Evolutionary conservation across 1,140 invertebrate genomes (phyloP).

Genomic region (Monochamus saltuarius): DNA sequence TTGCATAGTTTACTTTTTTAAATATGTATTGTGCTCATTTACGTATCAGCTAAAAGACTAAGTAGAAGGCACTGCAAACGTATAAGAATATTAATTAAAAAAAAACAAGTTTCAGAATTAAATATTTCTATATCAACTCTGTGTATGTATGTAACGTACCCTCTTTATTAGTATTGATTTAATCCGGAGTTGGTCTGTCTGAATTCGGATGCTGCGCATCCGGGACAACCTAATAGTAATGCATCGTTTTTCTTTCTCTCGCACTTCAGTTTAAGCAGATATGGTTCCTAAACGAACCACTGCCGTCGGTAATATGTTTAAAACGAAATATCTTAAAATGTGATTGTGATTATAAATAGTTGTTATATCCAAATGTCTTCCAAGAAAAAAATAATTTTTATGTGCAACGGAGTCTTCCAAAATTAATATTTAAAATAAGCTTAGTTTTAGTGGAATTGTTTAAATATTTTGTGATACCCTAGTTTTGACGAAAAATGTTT

Average conservation of each 20-base stretch:
- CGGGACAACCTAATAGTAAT: too few relatives aligned
- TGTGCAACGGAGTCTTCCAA: conserved; percentile 43
- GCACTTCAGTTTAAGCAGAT: not conserved
- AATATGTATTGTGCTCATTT: too few relatives aligned
- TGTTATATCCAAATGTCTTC: conserved; percentile 46
- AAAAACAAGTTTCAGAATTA: not conserved
- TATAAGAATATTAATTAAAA: too few relatives aligned
- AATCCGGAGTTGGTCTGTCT: not conserved
- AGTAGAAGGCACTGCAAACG: too few relatives aligned
- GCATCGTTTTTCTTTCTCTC: not conserved
- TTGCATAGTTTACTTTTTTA: too few relatives aligned
- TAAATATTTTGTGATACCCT: conserved; percentile 19
- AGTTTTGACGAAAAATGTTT: not conserved
- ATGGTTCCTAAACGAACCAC: not conserved
- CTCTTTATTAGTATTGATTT: conserved; percentile 21
- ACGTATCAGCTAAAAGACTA: too few relatives aligned
- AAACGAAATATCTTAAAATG: too few relatives aligned
- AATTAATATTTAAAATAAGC: not conserved
- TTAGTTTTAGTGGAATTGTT: conserved; percentile 20
- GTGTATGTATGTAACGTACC: not conserved
- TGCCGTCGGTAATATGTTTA: too few relatives aligned
- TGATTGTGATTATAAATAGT: too few relatives aligned
- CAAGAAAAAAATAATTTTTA: conserved; percentile 31
- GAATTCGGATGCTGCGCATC: conserved; percentile 18
- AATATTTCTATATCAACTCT: not conserved